Evolutionary conservation across 2,888 invertebrate genomes (phyloP), one percentile per base, ranked within the genome.

Genomic region (Eudemis profundana): DNA sequence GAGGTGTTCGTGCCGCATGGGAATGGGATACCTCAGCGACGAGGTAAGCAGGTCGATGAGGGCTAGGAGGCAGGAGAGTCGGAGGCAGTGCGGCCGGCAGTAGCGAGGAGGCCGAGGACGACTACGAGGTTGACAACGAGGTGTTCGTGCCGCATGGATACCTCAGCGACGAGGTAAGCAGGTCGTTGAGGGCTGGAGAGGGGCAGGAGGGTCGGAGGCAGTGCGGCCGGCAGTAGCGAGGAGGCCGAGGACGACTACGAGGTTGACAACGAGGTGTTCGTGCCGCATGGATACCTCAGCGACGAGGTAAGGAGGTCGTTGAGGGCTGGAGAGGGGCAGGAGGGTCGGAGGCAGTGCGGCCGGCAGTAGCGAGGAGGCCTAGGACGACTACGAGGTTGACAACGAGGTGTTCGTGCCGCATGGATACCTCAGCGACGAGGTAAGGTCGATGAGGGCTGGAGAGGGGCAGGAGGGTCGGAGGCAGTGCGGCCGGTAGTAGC

Each of bases 391-490:
- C 74, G 97, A 97, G 77, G 96, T 97, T 17, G 98, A 98, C 79
- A 98, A 98, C 83, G 98, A 98, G 66, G 97, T 98, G 89, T 97
- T 99, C 90, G 99, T 99, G 23, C 98, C 98, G 3, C 99, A 99
- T 76, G 98, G 98, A 44, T 96, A 96, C 82, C 93, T 96, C 19
- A 97, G 96, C 73, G 96, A 98, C 72, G 98, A 98, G 90, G 98
- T 96, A 80, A 36, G 7, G 94, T 98, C 51, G 95, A 95, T 54
- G 27, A 5, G 27, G 7, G 27, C 27, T 4, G 0, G 3, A n/a
- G n/a, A n/a, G 3, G 7, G 27, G 27, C 5, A 27, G 27, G 1
- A 27, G 27, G 7, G 27, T 98, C 0, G 89, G 88, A 38, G 96
- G 96, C 59, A 97, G 97, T 69, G 93, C 98, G 15, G 95, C 95